Conservation (phyloP, 2,797 vertebrate genomes). For the Typhlichthys eigenmanni region DNA sequence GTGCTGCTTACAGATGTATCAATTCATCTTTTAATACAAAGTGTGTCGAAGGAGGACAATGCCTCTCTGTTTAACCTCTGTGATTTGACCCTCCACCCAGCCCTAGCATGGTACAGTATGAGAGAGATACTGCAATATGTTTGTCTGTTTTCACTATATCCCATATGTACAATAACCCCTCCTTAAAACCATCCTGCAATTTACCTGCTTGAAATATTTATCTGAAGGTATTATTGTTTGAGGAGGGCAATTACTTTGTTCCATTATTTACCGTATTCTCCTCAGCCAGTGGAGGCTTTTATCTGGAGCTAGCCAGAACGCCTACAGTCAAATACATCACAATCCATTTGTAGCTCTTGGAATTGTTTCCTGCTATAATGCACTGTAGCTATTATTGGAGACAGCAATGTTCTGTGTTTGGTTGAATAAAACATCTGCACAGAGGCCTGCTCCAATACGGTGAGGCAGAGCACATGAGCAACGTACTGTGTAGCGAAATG, state of each 20-base stretch:
- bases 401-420: constrained; percentile 40
- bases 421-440: constrained; percentile 29
- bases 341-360: constrained; percentile 66
- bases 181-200: constrained; percentile 72
- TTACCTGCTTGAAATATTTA: constrained; percentile 81
- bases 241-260: constrained; percentile 77
- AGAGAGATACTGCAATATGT: constrained; percentile 50
- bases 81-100: constrained; percentile 27
- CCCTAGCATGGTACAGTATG: constrained; percentile 7
- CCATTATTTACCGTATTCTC: constrained; percentile 77
- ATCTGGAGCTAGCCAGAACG: constrained; percentile 50
- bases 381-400: constrained; percentile 43
- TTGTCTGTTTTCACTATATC: constrained; percentile 67
- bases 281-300: constrained; percentile 68
- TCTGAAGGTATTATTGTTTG: constrained; percentile 79
- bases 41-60: constrained; percentile 79
- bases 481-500: too few relatives aligned
- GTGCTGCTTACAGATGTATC: constrained; percentile 87
- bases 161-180: constrained; percentile 78
- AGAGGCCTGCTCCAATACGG: too few relatives aligned
- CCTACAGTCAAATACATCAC: constrained; percentile 60
- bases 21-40: constrained; percentile 88
- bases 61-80: constrained; percentile 60
- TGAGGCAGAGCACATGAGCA: too few relatives aligned
- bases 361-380: constrained; percentile 66